These are phyloP conservation scores for Diarsia rubi DNA, from an alignment of 2,888 invertebrate species.

Conservation along the genomic window DNA sequence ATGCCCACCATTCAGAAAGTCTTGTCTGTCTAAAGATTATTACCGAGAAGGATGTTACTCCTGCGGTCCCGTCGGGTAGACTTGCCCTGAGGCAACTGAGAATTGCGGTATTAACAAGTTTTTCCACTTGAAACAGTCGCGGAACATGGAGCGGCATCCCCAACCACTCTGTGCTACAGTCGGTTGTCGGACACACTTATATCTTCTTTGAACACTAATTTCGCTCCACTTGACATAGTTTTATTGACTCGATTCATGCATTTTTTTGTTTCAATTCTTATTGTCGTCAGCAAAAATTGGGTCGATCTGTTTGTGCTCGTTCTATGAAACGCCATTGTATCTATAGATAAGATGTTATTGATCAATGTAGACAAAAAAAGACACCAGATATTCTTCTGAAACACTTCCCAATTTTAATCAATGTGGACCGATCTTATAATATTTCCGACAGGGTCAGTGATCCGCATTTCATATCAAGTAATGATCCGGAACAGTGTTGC, in stretches of 20 bases:
- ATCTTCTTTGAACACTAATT: constrained; percentile 52
- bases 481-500: constrained; percentile 59
- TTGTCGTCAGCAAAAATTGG: background rate
- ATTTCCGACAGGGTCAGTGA: constrained; percentile 48
- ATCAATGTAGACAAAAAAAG: constrained; percentile 9
- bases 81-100: constrained; percentile 46
- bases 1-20: constrained; percentile 57
- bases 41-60: constrained; percentile 32
- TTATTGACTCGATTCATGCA: constrained; percentile 35
- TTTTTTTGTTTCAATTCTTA: constrained; percentile 30
- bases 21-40: constrained; percentile 58
- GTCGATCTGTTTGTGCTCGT: background rate
- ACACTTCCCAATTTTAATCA: constrained; percentile 30
- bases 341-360: constrained; percentile 20
- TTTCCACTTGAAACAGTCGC: constrained; percentile 60
- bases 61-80: constrained; percentile 34
- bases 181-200: constrained; percentile 49
- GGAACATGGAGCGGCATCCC: constrained; percentile 46
- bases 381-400: constrained; percentile 8
- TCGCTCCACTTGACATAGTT: constrained; percentile 49
- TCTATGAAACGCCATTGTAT: constrained; percentile 11
- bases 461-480: constrained; percentile 64
- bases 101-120: constrained; percentile 62
- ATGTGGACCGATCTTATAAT: constrained; percentile 54
- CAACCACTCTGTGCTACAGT: constrained; percentile 48